Conservation (phyloP, 2,113 vertebrate genomes). For the Speoplatyrhinus poulsoni region DNA sequence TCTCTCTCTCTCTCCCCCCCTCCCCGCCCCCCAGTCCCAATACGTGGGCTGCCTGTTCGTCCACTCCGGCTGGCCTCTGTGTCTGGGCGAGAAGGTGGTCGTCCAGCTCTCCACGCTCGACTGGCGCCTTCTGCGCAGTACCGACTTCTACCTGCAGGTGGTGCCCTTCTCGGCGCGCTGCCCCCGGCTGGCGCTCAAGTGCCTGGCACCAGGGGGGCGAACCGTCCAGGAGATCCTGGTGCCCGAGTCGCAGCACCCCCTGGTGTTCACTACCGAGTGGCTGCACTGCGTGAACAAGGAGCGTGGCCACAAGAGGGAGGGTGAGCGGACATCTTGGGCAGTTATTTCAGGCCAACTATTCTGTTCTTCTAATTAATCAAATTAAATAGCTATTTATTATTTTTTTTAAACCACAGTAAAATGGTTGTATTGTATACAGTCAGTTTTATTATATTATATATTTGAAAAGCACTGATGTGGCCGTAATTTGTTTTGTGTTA, state of each 20-base stretch:
- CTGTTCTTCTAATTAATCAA: background rate
- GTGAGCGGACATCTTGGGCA: slow-evolving; percentile 37
- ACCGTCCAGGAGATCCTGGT: slow-evolving; percentile 86
- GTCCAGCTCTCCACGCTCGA: slow-evolving; percentile 88
- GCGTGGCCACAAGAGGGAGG: slow-evolving; percentile 80
- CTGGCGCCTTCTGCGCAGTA: slow-evolving; percentile 86
- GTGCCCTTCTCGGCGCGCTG: slow-evolving; percentile 86
- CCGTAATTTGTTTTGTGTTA: no score
- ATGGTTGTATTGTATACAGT: no score
- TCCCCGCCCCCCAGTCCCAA: slow-evolving; percentile 76
- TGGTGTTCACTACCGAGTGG: slow-evolving; percentile 90
- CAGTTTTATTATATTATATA: no score
- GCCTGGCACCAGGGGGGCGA: slow-evolving; percentile 83
- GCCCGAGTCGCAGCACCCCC: slow-evolving; percentile 82
- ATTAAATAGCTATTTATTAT: no score
- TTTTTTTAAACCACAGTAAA: no score
- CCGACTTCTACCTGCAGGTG: slow-evolving; percentile 93
- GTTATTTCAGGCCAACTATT: background rate
- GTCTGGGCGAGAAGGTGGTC: slow-evolving; percentile 82
- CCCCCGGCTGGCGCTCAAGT: slow-evolving; percentile 86
- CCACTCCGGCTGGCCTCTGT: slow-evolving; percentile 91
- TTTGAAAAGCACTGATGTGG: no score
- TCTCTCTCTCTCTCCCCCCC: background rate
- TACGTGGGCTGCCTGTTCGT: slow-evolving; percentile 90
- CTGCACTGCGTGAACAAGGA: slow-evolving; percentile 90